Evolutionary conservation across 2,113 vertebrate species (phyloP).

Genomic region (Turdus rufiventris): DNA sequence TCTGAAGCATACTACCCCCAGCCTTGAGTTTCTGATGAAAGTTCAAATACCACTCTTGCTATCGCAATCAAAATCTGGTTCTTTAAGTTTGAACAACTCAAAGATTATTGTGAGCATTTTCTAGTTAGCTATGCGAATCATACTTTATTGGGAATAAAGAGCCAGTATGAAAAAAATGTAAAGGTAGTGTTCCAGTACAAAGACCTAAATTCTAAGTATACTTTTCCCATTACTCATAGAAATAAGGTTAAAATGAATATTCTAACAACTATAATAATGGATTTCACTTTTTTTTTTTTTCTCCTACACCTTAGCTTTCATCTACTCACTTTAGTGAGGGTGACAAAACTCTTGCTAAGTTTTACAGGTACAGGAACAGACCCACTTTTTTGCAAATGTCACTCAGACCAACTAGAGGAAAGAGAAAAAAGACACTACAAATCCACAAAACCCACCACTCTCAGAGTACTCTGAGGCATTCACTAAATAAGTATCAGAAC

Average conservation of each 20-base stretch:
- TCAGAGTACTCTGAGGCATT: neutral
- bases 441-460: neutral
- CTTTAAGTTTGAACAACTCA: neutral
- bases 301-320: neutral
- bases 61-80: neutral
- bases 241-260: neutral
- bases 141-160: neutral
- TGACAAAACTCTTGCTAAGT: constrained; percentile 13
- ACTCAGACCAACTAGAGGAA: neutral
- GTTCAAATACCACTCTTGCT: neutral
- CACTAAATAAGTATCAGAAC: neutral
- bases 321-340: neutral
- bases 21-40: neutral
- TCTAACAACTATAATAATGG: neutral
- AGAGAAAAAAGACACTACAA: neutral
- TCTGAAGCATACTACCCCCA: neutral
- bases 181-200: neutral
- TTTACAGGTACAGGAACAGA: constrained; percentile 36
- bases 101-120: neutral
- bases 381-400: neutral
- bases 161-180: neutral
- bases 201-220: neutral
- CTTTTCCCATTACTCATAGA: neutral
- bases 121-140: neutral
- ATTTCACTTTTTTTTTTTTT: neutral